Percentiles rank a stretch among this genome's conserved stretches.
Evolutionary conservation across 2,888 invertebrate species (phyloP).

Genomic region (Laothoe populi): DNA sequence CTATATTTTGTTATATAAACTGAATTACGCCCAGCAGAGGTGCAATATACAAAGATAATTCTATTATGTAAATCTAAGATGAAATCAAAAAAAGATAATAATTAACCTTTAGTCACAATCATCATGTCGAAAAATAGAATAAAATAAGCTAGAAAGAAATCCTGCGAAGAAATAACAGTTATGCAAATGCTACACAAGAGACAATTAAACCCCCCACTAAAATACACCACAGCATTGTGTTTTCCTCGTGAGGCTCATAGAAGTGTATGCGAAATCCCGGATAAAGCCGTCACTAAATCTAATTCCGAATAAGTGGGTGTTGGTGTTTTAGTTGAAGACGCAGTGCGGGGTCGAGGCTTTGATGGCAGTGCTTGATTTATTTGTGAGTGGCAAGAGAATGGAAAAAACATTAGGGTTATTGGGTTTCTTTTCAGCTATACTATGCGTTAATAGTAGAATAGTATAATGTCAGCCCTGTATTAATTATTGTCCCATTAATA

Average conservation of each 20-base stretch:
- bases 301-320: conserved; percentile 6
- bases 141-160: not conserved
- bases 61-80: too few species aligned
- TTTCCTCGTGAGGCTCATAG: not conserved
- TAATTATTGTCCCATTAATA: too few species aligned
- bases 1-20: too few species aligned
- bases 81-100: too few species aligned
- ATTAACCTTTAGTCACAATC: too few species aligned
- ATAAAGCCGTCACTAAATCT: conserved; percentile 7
- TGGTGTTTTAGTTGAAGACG: not conserved
- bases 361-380: conserved; percentile 2
- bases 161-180: not conserved
- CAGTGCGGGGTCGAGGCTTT: conserved; percentile 9
- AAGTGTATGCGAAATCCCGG: not conserved
- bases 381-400: not conserved
- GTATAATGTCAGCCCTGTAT: too few species aligned
- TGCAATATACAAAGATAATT: too few species aligned
- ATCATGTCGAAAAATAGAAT: not conserved
- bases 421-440: too few species aligned
- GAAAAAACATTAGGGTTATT: conserved; percentile 6
- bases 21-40: too few species aligned
- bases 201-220: not conserved
- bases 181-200: not conserved
- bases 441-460: too few species aligned
- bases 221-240: not conserved